These are phyloP conservation scores for Sebastes schlegelii DNA, from an alignment of 2,113 vertebrate genomes.

Conservation along the genomic window DNA sequence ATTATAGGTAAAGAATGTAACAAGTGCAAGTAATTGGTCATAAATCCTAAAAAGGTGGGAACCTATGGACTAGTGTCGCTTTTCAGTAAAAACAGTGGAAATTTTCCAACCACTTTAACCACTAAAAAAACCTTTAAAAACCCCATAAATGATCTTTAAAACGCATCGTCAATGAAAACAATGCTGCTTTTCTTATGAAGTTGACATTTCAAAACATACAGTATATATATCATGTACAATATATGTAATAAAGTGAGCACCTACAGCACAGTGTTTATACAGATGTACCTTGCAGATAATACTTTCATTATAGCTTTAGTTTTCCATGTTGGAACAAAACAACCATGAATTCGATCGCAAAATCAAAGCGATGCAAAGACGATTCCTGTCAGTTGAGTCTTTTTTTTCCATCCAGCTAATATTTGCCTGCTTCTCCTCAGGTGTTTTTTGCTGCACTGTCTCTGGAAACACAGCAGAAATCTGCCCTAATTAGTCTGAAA, in stretches of 20 bases:
- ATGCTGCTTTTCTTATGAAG: neutral
- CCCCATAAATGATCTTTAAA: neutral
- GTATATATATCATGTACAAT: neutral
- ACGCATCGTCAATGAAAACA: neutral
- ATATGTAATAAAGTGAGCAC: neutral
- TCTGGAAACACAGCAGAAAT: slow-evolving; percentile 47
- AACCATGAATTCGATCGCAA: neutral
- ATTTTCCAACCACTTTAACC: neutral
- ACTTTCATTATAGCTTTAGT: neutral
- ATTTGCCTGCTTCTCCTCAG: slow-evolving; percentile 29
- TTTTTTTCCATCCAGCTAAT: slow-evolving; percentile 15
- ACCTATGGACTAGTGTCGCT: neutral
- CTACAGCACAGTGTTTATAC: neutral
- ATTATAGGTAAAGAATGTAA: neutral
- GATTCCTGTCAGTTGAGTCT: slow-evolving; percentile 9
- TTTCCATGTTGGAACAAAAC: neutral
- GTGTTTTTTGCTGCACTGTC: slow-evolving; percentile 29
- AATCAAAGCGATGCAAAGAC: neutral
- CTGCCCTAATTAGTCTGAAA: slow-evolving; percentile 66
- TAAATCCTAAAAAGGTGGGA: neutral
- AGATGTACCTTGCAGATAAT: neutral
- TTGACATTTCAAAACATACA: neutral
- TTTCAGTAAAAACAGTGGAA: neutral
- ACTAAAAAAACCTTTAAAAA: neutral
- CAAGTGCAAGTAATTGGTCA: neutral